These are phyloP conservation scores for Perccottus glenii DNA, from an alignment of 2,113 vertebrate species.

Conservation along the genomic window DNA sequence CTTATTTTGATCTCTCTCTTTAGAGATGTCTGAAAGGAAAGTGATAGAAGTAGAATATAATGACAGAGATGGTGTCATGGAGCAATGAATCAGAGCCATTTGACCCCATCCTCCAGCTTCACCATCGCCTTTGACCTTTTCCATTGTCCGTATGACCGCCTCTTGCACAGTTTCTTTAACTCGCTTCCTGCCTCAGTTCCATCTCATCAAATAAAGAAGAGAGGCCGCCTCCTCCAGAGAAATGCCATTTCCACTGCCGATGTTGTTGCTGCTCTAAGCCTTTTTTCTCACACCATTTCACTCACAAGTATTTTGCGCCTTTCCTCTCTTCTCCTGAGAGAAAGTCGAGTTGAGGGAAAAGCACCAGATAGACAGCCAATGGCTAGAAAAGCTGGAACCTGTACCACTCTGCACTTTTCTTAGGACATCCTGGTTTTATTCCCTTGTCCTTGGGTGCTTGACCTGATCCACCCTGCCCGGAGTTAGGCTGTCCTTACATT, in stretches of 20 bases:
- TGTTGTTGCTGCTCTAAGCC: slow-evolving; percentile 51
- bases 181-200: slow-evolving; percentile 18
- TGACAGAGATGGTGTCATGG: background rate
- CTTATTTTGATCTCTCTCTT: too few relatives aligned
- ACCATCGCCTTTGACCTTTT: slow-evolving; percentile 46
- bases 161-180: slow-evolving; percentile 45
- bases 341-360: slow-evolving; percentile 12
- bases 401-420: slow-evolving; percentile 19
- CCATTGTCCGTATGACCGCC: slow-evolving; percentile 21
- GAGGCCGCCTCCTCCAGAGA: slow-evolving; percentile 37
- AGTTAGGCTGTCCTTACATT: slow-evolving; percentile 10
- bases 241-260: slow-evolving; percentile 60
- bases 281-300: slow-evolving; percentile 68
- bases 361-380: slow-evolving; percentile 16
- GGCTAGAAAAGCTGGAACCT: slow-evolving; percentile 18
- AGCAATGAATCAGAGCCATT: slow-evolving; percentile 30
- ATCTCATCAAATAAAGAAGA: slow-evolving; percentile 53
- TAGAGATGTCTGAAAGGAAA: slow-evolving; percentile 4
- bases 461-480: slow-evolving; percentile 24
- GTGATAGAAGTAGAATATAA: slow-evolving; percentile 9
- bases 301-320: slow-evolving; percentile 50
- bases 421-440: slow-evolving; percentile 25
- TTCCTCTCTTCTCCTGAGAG: slow-evolving; percentile 39
- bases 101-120: slow-evolving; percentile 20
- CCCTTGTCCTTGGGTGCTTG: slow-evolving; percentile 27